These are phyloP conservation scores for Drosophila histrio DNA, from an alignment of 2,888 invertebrate genomes.

Conservation along the genomic window DNA sequence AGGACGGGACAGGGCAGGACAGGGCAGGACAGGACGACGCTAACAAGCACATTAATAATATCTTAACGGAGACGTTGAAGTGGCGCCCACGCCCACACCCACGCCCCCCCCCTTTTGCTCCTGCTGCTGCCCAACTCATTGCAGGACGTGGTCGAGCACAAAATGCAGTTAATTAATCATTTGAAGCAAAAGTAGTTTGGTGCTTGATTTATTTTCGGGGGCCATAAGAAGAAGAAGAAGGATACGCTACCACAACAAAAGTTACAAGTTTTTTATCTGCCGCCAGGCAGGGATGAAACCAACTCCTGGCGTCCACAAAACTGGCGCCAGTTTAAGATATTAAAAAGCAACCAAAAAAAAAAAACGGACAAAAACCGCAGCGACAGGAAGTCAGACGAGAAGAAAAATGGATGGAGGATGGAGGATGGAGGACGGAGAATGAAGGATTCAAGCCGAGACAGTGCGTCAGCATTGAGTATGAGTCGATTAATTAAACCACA, in stretches of 20 bases:
- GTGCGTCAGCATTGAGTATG: slow-evolving; percentile 38
- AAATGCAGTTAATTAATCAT: slow-evolving; percentile 79
- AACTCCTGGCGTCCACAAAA: neutral
- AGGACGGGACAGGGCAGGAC: neutral
- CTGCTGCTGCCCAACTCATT: slow-evolving; percentile 13
- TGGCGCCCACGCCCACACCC: slow-evolving; percentile 37
- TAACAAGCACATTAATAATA: slow-evolving; percentile 76
- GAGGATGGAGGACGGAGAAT: neutral
- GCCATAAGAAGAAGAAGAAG: slow-evolving; percentile 52
- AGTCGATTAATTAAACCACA: slow-evolving; percentile 77
- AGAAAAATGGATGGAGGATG: neutral
- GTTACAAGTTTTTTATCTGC: slow-evolving; percentile 58
- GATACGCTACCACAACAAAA: slow-evolving; percentile 59
- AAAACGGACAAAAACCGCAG: slow-evolving; percentile 31
- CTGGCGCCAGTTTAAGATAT: slow-evolving; percentile 45
- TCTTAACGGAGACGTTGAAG: slow-evolving; percentile 63
- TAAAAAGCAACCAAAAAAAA: slow-evolving; percentile 38
- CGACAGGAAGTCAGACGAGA: slow-evolving; percentile 48
- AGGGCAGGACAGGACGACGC: slow-evolving; percentile 25
- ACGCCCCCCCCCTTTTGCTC: neutral
- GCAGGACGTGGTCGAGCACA: slow-evolving; percentile 66
- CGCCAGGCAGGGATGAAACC: neutral
- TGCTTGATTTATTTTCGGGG: slow-evolving; percentile 72
- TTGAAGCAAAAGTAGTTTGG: slow-evolving; percentile 67
- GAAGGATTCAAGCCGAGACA: neutral